These are phyloP conservation scores for Drosophila melanogaster DNA, from an alignment of 1,140 invertebrate genomes.

Conservation along the genomic window DNA sequence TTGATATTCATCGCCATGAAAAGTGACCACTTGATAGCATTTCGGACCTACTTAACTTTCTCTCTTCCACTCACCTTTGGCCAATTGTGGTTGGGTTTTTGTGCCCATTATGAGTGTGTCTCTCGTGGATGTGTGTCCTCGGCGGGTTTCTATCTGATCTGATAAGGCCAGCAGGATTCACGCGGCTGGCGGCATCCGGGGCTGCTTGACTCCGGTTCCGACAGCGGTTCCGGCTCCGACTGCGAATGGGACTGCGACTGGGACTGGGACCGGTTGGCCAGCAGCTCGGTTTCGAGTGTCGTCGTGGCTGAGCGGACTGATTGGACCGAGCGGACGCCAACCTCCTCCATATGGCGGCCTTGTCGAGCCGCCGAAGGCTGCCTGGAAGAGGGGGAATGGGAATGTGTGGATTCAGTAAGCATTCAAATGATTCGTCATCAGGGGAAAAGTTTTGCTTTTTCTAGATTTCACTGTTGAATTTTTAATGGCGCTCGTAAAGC, in stretches of 20 bases:
- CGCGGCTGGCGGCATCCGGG: constrained; percentile 31
- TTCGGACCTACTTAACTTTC: too few relatives aligned
- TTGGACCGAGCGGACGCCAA: constrained; percentile 36
- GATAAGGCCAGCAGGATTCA: constrained; percentile 21
- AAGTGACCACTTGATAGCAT: not conserved
- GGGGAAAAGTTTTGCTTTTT: constrained; percentile 42
- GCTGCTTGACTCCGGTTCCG: constrained; percentile 27
- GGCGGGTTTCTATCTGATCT: constrained; percentile 29
- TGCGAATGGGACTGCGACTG: constrained; percentile 26
- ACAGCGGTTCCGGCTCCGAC: constrained; percentile 32
- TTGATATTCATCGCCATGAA: not conserved
- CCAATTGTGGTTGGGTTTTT: constrained; percentile 75
- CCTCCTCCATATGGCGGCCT: constrained; percentile 76
- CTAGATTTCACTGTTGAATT: constrained; percentile 44
- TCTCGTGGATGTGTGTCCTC: constrained; percentile 18
- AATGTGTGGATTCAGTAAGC: constrained; percentile 36
- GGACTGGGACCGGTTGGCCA: constrained; percentile 21
- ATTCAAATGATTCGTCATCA: constrained; percentile 57
- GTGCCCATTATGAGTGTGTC: constrained; percentile 73
- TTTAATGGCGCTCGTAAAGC: constrained; percentile 40
- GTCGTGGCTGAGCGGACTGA: constrained; percentile 41
- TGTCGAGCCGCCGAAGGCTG: constrained; percentile 63
- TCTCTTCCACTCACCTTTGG: constrained; percentile 57
- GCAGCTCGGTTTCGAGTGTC: constrained; percentile 19
- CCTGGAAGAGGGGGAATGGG: constrained; percentile 3